Evolutionary conservation across 2,113 vertebrate genomes (phyloP).

Genomic region (Oryctolagus cuniculus): DNA sequence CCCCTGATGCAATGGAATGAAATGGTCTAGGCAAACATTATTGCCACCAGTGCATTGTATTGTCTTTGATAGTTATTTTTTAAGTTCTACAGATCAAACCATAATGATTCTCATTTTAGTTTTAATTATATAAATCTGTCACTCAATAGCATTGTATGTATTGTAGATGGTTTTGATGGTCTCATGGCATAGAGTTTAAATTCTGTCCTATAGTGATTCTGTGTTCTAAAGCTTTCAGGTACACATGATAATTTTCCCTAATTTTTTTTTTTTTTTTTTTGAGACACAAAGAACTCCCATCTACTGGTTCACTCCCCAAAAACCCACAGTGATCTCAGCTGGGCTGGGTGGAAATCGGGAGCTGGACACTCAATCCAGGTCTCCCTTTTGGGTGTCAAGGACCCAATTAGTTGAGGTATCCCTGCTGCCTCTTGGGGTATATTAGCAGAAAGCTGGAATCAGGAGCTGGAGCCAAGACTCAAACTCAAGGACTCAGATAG

Average conservation of each 20-base stretch:
- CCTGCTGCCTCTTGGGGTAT: too few species aligned
- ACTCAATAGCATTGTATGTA: not conserved
- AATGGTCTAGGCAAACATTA: conserved; percentile 20
- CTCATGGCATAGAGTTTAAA: not conserved
- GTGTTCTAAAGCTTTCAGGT: conserved; percentile 1
- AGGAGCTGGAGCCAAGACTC: too few species aligned
- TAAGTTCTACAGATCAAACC: conserved; percentile 17
- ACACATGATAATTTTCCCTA: conserved; percentile 22
- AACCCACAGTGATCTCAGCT: too few species aligned
- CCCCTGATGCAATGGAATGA: conserved; percentile 40
- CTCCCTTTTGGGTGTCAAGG: too few species aligned
- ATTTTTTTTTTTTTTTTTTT: not conserved
- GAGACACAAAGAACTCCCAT: too few species aligned
- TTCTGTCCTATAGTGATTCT: not conserved
- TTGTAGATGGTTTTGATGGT: not conserved
- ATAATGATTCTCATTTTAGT: conserved; percentile 2
- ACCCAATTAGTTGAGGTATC: too few species aligned
- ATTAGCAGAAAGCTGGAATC: too few species aligned
- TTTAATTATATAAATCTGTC: conserved; percentile 43
- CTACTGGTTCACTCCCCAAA: too few species aligned
- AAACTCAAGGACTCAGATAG: too few species aligned
- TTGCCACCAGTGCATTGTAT: not conserved
- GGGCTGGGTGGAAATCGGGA: too few species aligned
- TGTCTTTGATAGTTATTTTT: conserved; percentile 21
- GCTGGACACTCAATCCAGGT: too few species aligned